Evolutionary conservation across 2,113 vertebrate genomes (phyloP).

Genomic region (Ancistrus triradiatus): DNA sequence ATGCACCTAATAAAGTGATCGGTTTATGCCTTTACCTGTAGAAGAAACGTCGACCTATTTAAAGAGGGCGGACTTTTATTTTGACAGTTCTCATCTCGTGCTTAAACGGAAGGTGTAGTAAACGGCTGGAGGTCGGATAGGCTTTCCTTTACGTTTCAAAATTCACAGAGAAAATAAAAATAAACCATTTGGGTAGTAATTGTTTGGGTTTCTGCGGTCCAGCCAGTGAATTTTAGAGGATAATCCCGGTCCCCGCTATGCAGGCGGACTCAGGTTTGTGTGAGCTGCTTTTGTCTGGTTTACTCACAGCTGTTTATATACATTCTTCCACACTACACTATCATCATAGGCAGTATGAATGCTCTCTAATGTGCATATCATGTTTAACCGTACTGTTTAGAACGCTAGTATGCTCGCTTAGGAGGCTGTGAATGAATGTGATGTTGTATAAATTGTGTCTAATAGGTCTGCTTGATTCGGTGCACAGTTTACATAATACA

Average conservation of each 20-base stretch:
- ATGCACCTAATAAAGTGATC: too few species aligned
- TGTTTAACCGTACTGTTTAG: not conserved
- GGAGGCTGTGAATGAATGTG: too few species aligned
- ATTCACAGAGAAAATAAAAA: not conserved
- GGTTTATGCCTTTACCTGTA: too few species aligned
- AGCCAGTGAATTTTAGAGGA: not conserved
- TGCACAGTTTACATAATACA: too few species aligned
- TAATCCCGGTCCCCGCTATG: slow-evolving; percentile 44
- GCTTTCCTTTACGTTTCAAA: not conserved
- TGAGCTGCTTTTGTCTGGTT: not conserved
- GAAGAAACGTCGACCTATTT: too few species aligned
- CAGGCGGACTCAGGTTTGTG: slow-evolving; percentile 64
- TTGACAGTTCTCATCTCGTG: not conserved
- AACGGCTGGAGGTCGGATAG: not conserved
- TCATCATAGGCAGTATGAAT: too few species aligned
- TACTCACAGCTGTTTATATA: not conserved
- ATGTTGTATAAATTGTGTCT: too few species aligned
- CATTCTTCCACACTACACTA: too few species aligned
- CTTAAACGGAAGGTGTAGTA: slow-evolving; percentile 26
- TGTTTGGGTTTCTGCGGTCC: not conserved
- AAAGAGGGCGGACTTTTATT: slow-evolving; percentile 31
- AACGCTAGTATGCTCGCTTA: not conserved
- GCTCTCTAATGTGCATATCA: too few species aligned
- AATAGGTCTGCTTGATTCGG: too few species aligned
- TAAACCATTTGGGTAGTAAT: not conserved